Evolutionary conservation across 2,797 vertebrate genomes (phyloP), one percentile per base, ranked within the genome.

Genomic region (Bradypodion pumilum): DNA sequence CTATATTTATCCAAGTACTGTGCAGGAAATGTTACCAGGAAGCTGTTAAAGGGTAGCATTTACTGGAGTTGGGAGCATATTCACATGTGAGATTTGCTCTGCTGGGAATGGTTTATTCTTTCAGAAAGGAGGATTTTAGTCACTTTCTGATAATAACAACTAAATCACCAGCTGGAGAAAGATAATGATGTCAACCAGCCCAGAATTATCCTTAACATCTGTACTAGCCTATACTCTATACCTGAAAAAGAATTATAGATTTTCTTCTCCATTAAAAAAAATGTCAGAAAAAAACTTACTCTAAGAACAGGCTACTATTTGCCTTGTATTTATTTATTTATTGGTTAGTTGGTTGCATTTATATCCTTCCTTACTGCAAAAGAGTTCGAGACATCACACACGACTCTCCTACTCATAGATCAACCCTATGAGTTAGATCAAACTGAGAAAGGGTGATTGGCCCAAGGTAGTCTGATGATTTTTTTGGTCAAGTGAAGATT

Each of bases 101-200:
- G 63, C 86, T 88, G 88, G 87, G 87, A 91, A 93, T 94, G 91
- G 94, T 92, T 94, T 94, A 92, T 93, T 83, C 87, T 86, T 93
- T 92, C 80, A 86, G 90, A 92, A 89, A 81, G 75, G 91, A 94
- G 93, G 73, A 42, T 86, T 85, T 93, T 88, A 93, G 79, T 94
- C 90, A 93, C 76, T 91, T 91, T 78, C 72, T 88, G 85, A 89
- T 83, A 93, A 89, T 87, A 94, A 92, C 85, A 93, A 93, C 90
- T 90, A 91, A 92, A 93, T 91, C 90, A 89, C 80, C 66, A 89
- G 84, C 82, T 89, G 74, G 56, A 91, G 82, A 78, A 91, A 83
- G 73, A 87, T 84, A 92, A 91, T 89, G 59, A 63, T 59, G 90
- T 78, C 91, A 84, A 72, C 82, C 72, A 70, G 65, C 65, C 76